A percentile compares a stretch with the other conserved stretches of the same genome.
Evolutionary conservation across 2,888 invertebrate genomes (phyloP).

Genomic region (Parnassius smintheus): DNA sequence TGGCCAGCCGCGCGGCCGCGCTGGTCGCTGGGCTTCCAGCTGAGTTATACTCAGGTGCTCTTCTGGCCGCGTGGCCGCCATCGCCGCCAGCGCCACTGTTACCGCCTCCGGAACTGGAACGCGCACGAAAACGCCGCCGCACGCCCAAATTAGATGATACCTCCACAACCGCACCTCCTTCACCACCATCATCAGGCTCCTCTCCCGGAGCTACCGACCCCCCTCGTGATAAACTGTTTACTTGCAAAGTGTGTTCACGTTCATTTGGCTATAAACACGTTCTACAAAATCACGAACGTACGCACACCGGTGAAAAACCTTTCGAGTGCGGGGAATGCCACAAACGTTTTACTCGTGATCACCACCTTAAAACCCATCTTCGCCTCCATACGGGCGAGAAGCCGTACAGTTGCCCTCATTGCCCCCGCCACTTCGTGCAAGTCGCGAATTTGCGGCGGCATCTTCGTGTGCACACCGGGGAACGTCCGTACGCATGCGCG

Average conservation of each 20-base stretch:
- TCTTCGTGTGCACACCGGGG: constrained; percentile 94
- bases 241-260: constrained; percentile 92
- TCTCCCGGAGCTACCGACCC: constrained; percentile 75
- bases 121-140: constrained; percentile 72
- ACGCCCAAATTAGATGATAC: constrained; percentile 71
- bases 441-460: constrained; percentile 95
- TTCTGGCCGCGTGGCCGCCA: constrained; percentile 80
- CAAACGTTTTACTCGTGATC: constrained; percentile 95
- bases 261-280: constrained; percentile 97
- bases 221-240: constrained; percentile 90
- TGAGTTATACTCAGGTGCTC: constrained; percentile 83
- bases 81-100: constrained; percentile 81
- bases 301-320: constrained; percentile 96
- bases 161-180: constrained; percentile 56
- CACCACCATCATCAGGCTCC: constrained; percentile 74
- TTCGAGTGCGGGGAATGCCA: constrained; percentile 96
- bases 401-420: constrained; percentile 95
- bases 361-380: constrained; percentile 96
- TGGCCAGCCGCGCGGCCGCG: constrained; percentile 76
- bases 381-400: constrained; percentile 96
- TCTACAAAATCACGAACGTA: constrained; percentile 95
- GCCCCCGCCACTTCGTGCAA: constrained; percentile 95
- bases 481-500: constrained; percentile 93
- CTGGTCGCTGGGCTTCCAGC: constrained; percentile 82
- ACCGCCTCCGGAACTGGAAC: constrained; percentile 67